Evolutionary conservation across 2,888 invertebrate genomes (phyloP), one percentile per base, ranked within the genome.

Genomic region (Gisinianus flammeolus): DNA sequence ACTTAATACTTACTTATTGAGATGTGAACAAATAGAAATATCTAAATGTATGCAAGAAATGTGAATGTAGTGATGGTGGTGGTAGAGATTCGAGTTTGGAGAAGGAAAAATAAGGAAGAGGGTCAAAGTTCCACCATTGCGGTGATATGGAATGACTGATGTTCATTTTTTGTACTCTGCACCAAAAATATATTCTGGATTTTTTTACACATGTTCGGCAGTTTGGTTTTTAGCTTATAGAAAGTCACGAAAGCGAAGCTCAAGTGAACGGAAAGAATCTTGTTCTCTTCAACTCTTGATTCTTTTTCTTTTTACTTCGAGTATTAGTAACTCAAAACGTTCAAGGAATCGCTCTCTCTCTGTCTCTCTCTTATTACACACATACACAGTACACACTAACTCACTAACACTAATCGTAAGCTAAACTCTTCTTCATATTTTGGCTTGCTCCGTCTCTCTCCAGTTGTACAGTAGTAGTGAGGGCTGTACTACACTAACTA

Each of bases 41-140:
- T n/a, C n/a, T n/a, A n/a, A n/a, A n/a, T n/a, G 2, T 35, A 35
- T 44, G 44, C 16, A 16, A 44, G 16, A 2, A 44, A 12, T 44
- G 6, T 44, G 44, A 16, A 44, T 44, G 44, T 6, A n/a, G 6
- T 44, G 12, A 44, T 44, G 19, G 44, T 44, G 44, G 35, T 44
- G 6, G 44, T 44, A 44, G 12, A 44, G 19, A 44, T 12, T 6
- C 2, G 44, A 44, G 44, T 16, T 44, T 44, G 19, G 19, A 44
- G 8, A 44, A 73, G 71, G 75, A 80, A 79, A 79, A 77, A 79
- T 79, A 79, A 81, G 81, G 81, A 81, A 81, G 81, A 81, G 81
- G 81, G 81, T 81, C 81, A 81, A 81, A 81, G 81, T 80, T 80
- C 81, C 80, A 68, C 70, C 77, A 73, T 72, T 76, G 56, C 56